Evolutionary conservation across 1,140 invertebrate species (phyloP), one percentile per base, ranked within the genome.

Genomic region (Nymphalis io): DNA sequence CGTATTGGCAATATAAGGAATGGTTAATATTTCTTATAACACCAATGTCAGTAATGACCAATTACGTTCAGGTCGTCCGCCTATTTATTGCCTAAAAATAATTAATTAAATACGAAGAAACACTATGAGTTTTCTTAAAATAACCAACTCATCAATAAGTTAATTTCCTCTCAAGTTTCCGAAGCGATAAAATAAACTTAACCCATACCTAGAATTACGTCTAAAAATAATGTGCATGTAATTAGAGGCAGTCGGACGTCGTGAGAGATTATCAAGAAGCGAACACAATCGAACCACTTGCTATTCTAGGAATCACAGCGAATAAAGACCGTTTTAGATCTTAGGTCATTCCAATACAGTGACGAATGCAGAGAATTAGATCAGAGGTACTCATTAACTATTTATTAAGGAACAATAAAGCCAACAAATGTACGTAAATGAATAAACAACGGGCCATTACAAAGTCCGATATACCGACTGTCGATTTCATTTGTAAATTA

Each of bases 211-310:
- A 23, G 51, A 27, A 55, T 13, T 55, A 3, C 12, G 23, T 55
- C 51, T 55, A 55, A 55, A 55, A 55, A 55, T 55, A 55, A 15
- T 23, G 11, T n/a, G 1, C 51, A 23, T 16, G 16, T 27, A 55
- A 55, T 55, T 55, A 55, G 23, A 13, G 21, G 53, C 40, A 60
- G 40, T 42, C 62, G 57, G 39, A 16, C 48, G 55, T 70, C 68
- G 40, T 44, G 68, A 18, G 6, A 20, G 58, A 64, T 71, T 71
- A 71, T 71, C 69, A 60, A 63, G 66, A 73, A 68, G 55, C 33
- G 67, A 67, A 68, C 46, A 74, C 69, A 67, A 68, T 79, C 77
- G 74, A 60, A 60, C 68, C 72, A 72, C 67, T 70, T 63, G 59
- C 61, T 55, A 53, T 79, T 79, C 77, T 59, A 68, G 59, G 77